Percentiles rank a stretch among this genome's conserved stretches.
These are phyloP conservation scores for Trichomycterus rosablanca DNA, from an alignment of 2,113 vertebrate species.

Conservation along the genomic window DNA sequence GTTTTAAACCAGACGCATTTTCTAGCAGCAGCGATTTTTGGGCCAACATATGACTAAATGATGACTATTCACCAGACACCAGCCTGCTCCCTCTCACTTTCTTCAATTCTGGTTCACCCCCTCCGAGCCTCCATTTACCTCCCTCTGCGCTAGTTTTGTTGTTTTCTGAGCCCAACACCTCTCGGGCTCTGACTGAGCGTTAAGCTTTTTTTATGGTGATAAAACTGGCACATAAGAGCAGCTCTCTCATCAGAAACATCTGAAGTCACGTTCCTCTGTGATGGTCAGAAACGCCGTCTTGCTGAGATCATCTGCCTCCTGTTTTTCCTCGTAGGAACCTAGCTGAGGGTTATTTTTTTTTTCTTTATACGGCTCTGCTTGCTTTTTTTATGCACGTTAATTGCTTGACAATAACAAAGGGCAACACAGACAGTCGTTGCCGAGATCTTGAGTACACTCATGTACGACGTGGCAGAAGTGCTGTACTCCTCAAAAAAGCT, in stretches of 20 bases:
- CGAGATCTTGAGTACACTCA: constrained; percentile 17
- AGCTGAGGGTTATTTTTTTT: neutral
- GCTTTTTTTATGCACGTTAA: constrained; percentile 45
- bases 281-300: constrained; percentile 50
- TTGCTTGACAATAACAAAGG: constrained; percentile 42
- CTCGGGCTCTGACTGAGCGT: constrained; percentile 42
- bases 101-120: neutral
- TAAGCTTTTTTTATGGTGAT: constrained; percentile 51
- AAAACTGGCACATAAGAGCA: constrained; percentile 45
- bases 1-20: constrained; percentile 12
- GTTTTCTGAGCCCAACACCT: constrained; percentile 53
- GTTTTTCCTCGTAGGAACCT: neutral
- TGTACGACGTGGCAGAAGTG: constrained; percentile 10
- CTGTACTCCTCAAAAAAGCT: constrained; percentile 38
- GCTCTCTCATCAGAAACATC: constrained; percentile 51
- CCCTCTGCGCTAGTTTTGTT: constrained; percentile 26
- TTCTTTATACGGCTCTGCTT: constrained; percentile 9
- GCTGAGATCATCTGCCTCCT: constrained; percentile 16
- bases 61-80: constrained; percentile 23
- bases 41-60: constrained; percentile 35
- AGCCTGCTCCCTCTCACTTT: constrained; percentile 1
- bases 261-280: constrained; percentile 51
- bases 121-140: neutral
- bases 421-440: constrained; percentile 26
- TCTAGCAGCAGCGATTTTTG: constrained; percentile 21